Percentiles rank a stretch among this genome's conserved stretches.
Conservation (phyloP, 1,140 invertebrate species). For the Sweltsa coloradensis region DNA sequence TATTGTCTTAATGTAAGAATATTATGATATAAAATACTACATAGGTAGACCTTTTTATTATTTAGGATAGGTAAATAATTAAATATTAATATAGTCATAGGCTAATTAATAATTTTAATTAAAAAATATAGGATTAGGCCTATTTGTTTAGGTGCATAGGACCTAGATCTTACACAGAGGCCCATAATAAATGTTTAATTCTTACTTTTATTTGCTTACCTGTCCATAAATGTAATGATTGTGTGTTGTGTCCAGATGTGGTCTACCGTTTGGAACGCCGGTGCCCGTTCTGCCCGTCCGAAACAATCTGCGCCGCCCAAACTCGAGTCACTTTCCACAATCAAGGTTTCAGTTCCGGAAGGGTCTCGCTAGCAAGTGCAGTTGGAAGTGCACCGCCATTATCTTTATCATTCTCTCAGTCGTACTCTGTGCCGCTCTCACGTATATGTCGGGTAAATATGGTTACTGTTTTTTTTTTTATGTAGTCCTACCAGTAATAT, state of each 20-base stretch:
- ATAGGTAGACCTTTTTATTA: no score
- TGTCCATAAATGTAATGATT: conserved; percentile 3
- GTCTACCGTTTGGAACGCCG: conserved; percentile 46
- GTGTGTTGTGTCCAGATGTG: conserved; percentile 30
- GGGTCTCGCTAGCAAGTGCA: conserved; percentile 71
- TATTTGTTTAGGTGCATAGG: no score
- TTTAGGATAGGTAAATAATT: no score
- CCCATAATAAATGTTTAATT: no score
- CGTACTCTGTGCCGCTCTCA: conserved; percentile 64
- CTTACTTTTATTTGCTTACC: no score
- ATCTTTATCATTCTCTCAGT: conserved; percentile 70
- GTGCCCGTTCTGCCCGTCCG: conserved; percentile 60
- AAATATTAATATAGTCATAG: no score
- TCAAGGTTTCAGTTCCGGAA: conserved; percentile 78
- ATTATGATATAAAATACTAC: no score
- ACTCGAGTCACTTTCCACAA: conserved; percentile 48
- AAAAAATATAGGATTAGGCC: no score
- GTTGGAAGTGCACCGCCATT: conserved; percentile 82
- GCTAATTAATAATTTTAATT: no score
- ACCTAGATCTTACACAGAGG: no score
- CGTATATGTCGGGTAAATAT: conserved; percentile 79
- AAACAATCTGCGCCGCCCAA: conserved; percentile 50
- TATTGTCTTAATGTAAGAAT: no score
- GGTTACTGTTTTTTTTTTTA: not conserved
- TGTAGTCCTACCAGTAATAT: no score